phyloP scores from a whole-genome alignment of 2,797 vertebrate species.

The Rhinoraja longicauda region DNA sequence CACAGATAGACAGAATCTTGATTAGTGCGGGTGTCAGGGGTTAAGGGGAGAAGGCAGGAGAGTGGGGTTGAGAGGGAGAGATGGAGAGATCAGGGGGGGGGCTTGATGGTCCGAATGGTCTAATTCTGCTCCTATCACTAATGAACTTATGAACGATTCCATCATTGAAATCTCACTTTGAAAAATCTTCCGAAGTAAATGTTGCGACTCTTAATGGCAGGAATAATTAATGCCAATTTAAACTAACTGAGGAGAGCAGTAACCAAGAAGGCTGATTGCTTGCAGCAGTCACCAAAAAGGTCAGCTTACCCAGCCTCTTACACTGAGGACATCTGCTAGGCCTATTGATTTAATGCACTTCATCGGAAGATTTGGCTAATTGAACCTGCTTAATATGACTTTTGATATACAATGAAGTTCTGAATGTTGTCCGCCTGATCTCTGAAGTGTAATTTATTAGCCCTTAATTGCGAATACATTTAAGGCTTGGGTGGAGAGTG shows the following conservation, averaged over 20 bases:
- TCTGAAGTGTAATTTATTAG: neutral
- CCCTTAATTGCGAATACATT: neutral
- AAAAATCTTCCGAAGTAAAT: conserved; percentile 68
- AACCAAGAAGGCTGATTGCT: conserved; percentile 66
- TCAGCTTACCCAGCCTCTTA: conserved; percentile 56
- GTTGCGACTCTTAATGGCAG: conserved; percentile 75
- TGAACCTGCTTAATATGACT: conserved; percentile 40
- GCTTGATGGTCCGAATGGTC: too few relatives aligned
- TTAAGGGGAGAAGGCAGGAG: too few relatives aligned
- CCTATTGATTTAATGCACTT: conserved; percentile 42
- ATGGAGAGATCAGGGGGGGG: too few relatives aligned
- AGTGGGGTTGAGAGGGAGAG: too few relatives aligned
- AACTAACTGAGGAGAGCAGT: conserved; percentile 72
- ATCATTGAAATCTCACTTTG: conserved; percentile 74
- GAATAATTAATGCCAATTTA: conserved; percentile 79
- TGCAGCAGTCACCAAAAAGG: conserved; percentile 68
- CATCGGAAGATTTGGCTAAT: conserved; percentile 40
- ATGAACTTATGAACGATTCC: conserved; percentile 40
- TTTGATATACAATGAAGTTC: conserved; percentile 32
- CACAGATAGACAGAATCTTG: too few relatives aligned
- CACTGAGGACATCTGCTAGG: conserved; percentile 41
- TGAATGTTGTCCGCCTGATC: neutral
- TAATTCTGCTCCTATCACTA: too few relatives aligned
- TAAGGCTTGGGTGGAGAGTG: neutral
- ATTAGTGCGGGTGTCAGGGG: too few relatives aligned